These are phyloP conservation scores for Drosophila cyrtoloma DNA, from an alignment of 2,888 invertebrate genomes.

Conservation along the genomic window DNA sequence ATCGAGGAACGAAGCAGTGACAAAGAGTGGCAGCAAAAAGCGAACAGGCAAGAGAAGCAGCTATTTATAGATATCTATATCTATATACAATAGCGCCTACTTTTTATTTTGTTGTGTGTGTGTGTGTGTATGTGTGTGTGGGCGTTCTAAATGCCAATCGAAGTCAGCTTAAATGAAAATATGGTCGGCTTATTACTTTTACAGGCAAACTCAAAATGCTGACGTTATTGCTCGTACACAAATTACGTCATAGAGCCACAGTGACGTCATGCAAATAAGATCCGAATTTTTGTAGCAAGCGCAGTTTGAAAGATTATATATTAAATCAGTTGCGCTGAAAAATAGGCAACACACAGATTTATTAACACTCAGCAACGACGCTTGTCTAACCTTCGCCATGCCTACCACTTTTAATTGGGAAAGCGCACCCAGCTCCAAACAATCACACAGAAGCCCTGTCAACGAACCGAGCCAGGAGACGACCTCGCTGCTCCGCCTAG, in stretches of 20 bases:
- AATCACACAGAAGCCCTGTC: constrained; percentile 33
- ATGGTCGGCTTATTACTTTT: constrained; percentile 4
- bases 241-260: constrained; percentile 32
- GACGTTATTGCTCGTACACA: constrained; percentile 13
- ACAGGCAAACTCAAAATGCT: constrained; percentile 5
- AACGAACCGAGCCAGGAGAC: constrained; percentile 51
- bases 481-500: constrained; percentile 47
- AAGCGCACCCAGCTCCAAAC: constrained; percentile 20
- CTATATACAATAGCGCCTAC: background rate
- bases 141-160: constrained; percentile 57
- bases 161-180: constrained; percentile 25
- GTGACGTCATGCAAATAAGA: constrained; percentile 58
- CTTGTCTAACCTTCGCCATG: constrained; percentile 60
- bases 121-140: constrained; percentile 14
- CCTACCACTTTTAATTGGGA: constrained; percentile 33
- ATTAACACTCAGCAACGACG: constrained; percentile 56
- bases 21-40: constrained; percentile 1
- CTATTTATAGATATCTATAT: constrained; percentile 38
- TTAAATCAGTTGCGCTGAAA: constrained; percentile 16
- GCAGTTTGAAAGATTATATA: background rate
- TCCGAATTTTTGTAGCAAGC: background rate
- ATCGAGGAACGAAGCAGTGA: constrained; percentile 12
- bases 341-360: constrained; percentile 54
- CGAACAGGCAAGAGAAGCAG: background rate
- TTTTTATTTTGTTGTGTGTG: background rate